Conservation (phyloP, 2,888 invertebrate species). For the Mylabris sibirica region DNA sequence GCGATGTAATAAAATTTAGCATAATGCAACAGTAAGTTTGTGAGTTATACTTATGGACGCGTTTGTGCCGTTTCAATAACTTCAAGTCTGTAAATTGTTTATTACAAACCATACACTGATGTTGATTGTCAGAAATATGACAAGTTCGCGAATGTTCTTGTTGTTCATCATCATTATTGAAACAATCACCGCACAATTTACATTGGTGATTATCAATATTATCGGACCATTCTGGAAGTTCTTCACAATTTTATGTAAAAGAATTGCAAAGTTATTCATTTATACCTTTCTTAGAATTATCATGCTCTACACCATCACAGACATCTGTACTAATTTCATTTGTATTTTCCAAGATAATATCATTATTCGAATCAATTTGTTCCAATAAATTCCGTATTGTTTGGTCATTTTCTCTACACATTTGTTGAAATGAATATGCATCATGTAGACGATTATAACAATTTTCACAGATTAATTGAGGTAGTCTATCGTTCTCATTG, state of each 20-base stretch:
- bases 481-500: slow-evolving; percentile 45
- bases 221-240: neutral
- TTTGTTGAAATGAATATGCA: slow-evolving; percentile 43
- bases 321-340: neutral
- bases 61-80: slow-evolving; percentile 36
- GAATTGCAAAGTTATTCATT: neutral
- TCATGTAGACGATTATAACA: slow-evolving; percentile 41
- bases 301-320: neutral
- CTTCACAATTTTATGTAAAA: neutral
- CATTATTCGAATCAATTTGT: neutral
- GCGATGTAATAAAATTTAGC: slow-evolving; percentile 14
- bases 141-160: slow-evolving; percentile 28
- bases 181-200: slow-evolving; percentile 14
- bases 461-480: slow-evolving; percentile 43
- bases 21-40: neutral
- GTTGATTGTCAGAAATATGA: slow-evolving; percentile 28
- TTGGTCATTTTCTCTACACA: slow-evolving; percentile 43
- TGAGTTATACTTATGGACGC: slow-evolving; percentile 34
- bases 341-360: neutral
- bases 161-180: slow-evolving; percentile 14
- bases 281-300: neutral
- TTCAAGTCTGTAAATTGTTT: slow-evolving; percentile 39
- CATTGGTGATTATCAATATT: slow-evolving; percentile 13
- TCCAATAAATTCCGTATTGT: slow-evolving; percentile 23
- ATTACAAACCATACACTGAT: slow-evolving; percentile 36